Conservation (phyloP, 1,140 invertebrate genomes). For the Aricia agestis region DNA sequence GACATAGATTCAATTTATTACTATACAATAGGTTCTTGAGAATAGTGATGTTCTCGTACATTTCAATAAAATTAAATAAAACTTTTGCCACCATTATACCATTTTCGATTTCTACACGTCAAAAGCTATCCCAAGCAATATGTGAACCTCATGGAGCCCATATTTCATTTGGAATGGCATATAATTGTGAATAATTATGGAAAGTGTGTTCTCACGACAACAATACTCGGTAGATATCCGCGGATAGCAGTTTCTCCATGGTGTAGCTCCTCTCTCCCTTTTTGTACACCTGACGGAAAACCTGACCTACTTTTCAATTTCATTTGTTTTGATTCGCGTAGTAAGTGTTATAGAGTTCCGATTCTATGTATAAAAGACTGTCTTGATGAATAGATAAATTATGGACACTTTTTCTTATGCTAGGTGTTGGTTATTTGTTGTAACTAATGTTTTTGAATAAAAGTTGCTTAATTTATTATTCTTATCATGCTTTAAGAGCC, state of each 20-base stretch:
- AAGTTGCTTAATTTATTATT: no score
- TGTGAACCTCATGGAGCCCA: slow-evolving; percentile 7
- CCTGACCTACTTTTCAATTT: not conserved
- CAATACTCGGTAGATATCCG: slow-evolving; percentile 21
- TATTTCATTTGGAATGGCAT: slow-evolving; percentile 10
- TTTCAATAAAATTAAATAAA: no score
- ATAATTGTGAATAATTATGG: slow-evolving; percentile 16
- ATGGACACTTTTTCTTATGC: no score
- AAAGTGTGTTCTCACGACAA: slow-evolving; percentile 24
- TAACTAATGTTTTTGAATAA: no score
- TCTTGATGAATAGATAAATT: no score
- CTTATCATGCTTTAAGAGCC: no score
- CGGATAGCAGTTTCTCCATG: slow-evolving; percentile 23
- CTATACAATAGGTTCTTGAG: no score
- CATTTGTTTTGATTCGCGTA: not conserved
- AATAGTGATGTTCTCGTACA: no score
- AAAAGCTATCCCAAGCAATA: not conserved
- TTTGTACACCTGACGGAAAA: slow-evolving; percentile 3
- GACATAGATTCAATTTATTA: no score
- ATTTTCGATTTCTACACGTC: not conserved
- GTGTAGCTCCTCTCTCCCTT: slow-evolving; percentile 1
- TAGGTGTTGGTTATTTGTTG: no score
- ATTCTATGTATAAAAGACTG: not conserved
- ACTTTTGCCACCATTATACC: not conserved
- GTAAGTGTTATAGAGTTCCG: not conserved